A percentile compares a stretch with the other conserved stretches of the same genome.
These are phyloP conservation scores for Solenodon paradoxus DNA, from an alignment of 2,113 vertebrate species.

Conservation along the genomic window DNA sequence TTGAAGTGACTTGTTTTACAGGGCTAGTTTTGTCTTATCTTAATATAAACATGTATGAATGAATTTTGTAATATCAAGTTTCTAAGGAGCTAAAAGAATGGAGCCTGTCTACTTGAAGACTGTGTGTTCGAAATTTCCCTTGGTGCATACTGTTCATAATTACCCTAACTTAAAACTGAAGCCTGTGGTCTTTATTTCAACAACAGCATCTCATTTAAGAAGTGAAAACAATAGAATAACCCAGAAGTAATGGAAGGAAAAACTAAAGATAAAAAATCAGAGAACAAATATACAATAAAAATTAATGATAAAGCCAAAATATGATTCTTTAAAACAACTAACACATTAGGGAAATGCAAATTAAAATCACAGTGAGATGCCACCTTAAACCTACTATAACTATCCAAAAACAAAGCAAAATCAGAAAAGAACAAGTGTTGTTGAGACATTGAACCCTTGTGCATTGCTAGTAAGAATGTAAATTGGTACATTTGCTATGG, in stretches of 20 bases:
- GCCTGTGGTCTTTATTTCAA: background rate
- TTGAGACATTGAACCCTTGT: background rate
- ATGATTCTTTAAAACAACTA: background rate
- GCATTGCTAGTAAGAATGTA: background rate
- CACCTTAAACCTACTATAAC: background rate
- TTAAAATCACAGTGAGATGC: too few relatives aligned
- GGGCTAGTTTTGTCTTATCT: background rate
- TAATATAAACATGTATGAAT: background rate
- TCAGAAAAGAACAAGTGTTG: background rate
- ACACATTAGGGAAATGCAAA: background rate
- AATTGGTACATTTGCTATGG: too few relatives aligned
- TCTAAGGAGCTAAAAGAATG: background rate
- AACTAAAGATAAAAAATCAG: background rate
- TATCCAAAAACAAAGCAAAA: background rate
- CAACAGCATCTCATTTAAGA: background rate
- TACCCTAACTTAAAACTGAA: background rate
- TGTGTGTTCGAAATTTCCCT: background rate
- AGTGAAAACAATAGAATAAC: background rate
- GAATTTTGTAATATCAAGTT: background rate
- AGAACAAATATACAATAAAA: background rate
- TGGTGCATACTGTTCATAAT: background rate
- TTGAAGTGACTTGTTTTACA: background rate
- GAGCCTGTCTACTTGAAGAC: background rate
- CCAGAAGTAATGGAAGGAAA: background rate
- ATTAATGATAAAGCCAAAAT: background rate